These are phyloP conservation scores for Hapalemur alaotrensis DNA, from an alignment of 2,797 vertebrate genomes.

Conservation along the genomic window DNA sequence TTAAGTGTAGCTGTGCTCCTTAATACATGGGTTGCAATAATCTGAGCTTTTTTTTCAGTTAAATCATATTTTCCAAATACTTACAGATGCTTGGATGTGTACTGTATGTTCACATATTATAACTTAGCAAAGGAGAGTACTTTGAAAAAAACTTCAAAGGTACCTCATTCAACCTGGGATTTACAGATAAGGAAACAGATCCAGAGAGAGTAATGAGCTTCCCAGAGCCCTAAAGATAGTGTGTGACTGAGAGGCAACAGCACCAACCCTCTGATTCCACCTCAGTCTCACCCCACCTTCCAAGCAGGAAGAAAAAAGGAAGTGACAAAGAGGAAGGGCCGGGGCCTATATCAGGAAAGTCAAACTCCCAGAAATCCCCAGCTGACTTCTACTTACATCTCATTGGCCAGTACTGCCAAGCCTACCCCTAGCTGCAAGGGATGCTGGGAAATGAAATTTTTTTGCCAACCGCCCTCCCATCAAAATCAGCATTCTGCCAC, in stretches of 20 bases:
- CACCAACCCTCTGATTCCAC: not conserved
- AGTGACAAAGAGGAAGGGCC: not conserved
- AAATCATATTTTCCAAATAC: not conserved
- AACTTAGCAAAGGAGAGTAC: not conserved
- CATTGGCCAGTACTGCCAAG: not conserved
- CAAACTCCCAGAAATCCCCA: not conserved
- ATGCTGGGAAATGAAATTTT: not conserved
- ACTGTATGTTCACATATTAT: not conserved
- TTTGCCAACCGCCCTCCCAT: not conserved
- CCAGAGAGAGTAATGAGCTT: not conserved
- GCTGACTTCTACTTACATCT: not conserved
- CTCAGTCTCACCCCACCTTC: not conserved
- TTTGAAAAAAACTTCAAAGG: not conserved
- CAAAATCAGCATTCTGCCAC: not conserved
- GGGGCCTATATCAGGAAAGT: not conserved
- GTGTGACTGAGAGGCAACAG: not conserved
- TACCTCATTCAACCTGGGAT: not conserved
- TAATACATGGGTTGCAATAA: not conserved
- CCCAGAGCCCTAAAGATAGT: no score
- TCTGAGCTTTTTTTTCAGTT: not conserved
- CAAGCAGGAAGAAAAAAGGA: not conserved
- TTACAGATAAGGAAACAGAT: not conserved
- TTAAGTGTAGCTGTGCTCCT: not conserved
- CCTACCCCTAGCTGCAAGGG: not conserved
- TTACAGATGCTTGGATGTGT: not conserved